Evolutionary conservation across 2,797 vertebrate genomes (phyloP), one percentile per base, ranked within the genome.

Genomic region (Calcarius lapponicus): DNA sequence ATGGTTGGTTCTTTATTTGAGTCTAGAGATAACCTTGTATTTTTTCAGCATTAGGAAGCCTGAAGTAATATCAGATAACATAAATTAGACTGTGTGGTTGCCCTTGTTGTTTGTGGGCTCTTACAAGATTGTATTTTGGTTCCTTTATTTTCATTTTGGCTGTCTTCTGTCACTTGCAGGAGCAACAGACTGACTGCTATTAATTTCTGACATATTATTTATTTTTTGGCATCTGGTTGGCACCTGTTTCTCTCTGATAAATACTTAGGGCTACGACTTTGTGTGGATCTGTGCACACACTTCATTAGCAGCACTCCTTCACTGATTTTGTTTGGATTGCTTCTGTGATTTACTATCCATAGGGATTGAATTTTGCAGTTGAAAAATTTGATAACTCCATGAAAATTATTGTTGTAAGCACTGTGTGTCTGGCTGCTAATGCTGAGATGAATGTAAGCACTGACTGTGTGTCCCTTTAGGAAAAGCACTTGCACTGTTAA

Each of bases 371-470:
- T 26, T 86, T 69, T 91, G 58, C 7, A 1, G 29, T 12, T 86
- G 66, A 95, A 93, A 95, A 94, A 60, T 48, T 69, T 92, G 66
- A 58, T 90, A 95, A 86, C 67, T 76, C 73, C 36, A 34, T 80
- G 66, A 45, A 85, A 93, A 53, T 73, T 32, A 75, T 22, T 60
- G 36, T 60, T 93, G 51, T 43, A 79, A 84, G 58, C 29, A n/a
- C 50, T 42, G 62, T 40, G 65, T 92, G 56, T 56, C 24, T 80
- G 61, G 62, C 71, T 90, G 60, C 45, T 93, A 61, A 78, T 62
- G 53, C 32, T 65, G 93, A 91, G 69, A 58, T 74, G 53, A 86
- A 92, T 86, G 45, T n/a, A 61, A 69, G 45, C 3, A 4, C 66
- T 34, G 74, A 50, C 43, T 81, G 14, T 65, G 51, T 86, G 86